These are phyloP conservation scores for Spialia ferax DNA, from an alignment of 2,888 invertebrate genomes.

Conservation along the genomic window DNA sequence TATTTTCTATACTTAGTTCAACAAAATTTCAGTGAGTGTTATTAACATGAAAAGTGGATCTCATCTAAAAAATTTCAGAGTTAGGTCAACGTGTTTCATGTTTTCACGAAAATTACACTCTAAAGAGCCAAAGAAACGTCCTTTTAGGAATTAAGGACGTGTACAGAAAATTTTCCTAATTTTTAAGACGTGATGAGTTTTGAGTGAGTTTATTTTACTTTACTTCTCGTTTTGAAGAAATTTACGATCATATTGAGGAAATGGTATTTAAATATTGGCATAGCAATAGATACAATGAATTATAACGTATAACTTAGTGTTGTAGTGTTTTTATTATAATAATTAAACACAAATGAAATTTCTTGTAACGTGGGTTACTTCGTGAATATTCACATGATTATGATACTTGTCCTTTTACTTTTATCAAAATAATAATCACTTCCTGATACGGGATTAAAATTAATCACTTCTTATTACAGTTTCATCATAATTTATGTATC, in stretches of 20 bases:
- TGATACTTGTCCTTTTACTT: no score
- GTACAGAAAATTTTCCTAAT: background rate
- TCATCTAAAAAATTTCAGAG: background rate
- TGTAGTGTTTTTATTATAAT: no score
- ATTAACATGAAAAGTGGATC: background rate
- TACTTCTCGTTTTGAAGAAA: background rate
- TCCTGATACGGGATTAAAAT: no score
- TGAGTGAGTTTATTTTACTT: background rate
- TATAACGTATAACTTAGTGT: no score
- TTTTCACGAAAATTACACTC: constrained; percentile 13
- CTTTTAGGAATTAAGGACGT: background rate
- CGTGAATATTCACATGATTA: no score
- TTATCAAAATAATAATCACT: no score
- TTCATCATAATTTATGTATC: no score
- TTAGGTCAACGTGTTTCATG: background rate
- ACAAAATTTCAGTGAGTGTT: background rate
- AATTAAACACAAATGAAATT: no score
- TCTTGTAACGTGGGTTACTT: no score
- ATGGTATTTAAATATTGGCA: no score
- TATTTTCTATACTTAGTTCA: background rate
- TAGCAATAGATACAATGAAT: no score
- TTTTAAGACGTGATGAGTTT: background rate
- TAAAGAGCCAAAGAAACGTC: background rate
- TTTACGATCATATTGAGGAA: background rate
- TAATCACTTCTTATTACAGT: no score